Evolutionary conservation across 64 coral and sea anemone genomes (phyloP), one percentile per base, ranked within the genome.

Genomic region (Actinia equina): DNA sequence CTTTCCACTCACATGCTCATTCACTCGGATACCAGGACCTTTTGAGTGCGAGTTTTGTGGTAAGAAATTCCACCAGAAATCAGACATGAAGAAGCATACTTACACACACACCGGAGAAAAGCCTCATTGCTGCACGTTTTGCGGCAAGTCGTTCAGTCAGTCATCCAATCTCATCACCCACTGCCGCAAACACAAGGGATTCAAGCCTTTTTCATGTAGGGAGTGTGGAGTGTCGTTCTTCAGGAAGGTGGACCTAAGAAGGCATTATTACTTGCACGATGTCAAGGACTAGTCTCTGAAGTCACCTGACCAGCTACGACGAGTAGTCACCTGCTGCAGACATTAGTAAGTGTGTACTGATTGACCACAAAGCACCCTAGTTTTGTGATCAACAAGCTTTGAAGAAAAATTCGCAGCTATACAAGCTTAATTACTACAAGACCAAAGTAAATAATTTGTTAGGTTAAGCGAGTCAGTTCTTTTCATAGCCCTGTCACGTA

Each of bases 51-150:
- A 92, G n/a, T 92, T 87, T 46, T 92, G 90, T 44, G 78, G 90
- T 13, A n/a, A n/a, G n/a, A n/a, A 87, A 92, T 83, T 87, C 90
- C 56, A 87, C n/a, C n/a, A n/a, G n/a, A n/a, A 92, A 9, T 92
- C 90, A 5, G 90, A 92, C 59, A 92, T 92, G 90, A 92, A 92
- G 77, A 92, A 92, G 80, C 90, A 92, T 23, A 92, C 90, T 4
- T 92, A 92, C 79, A 92, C 86, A 12, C 90, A 92, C 60, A 92
- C 90, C 7, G 90, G 90, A 12, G 90, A 92, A 14, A 92, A 92
- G 23, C 90, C 90, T 8, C 90, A 92, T 23, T 51, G 54, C 37
- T 92, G 90, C 44, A 82, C 74, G 26, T 87, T 87, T 57, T 92
- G 90, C 17, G 90, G 90, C 30, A 92, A 92, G 90, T 82, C 90